Evolutionary conservation across 2,888 invertebrate species (phyloP).

Genomic region (Pseudoips prasinana): DNA sequence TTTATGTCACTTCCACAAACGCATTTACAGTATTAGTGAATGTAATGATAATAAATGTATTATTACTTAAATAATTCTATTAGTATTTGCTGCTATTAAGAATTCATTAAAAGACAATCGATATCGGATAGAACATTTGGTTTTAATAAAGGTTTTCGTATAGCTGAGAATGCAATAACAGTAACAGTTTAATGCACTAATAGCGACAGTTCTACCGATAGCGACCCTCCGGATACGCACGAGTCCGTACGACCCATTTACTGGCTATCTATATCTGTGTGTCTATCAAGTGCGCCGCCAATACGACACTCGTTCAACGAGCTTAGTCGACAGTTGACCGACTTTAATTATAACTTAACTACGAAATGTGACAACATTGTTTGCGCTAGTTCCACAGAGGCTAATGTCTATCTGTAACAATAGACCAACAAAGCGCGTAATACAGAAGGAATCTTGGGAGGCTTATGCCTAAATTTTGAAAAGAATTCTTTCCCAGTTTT

Average conservation of each 20-base stretch:
- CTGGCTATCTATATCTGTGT: constrained; percentile 28
- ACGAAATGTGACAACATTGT: no score
- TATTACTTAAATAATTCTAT: no score
- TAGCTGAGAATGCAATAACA: constrained; percentile 29
- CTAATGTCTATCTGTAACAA: no score
- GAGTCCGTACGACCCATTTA: constrained; percentile 70
- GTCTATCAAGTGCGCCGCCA: constrained; percentile 29
- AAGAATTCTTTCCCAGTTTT: no score
- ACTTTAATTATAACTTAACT: constrained; percentile 29
- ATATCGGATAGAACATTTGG: constrained; percentile 3
- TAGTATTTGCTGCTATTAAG: no score
- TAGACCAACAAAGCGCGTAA: no score
- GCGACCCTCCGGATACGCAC: constrained; percentile 66
- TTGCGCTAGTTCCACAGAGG: no score
- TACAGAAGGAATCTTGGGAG: no score
- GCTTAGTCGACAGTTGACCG: constrained; percentile 44
- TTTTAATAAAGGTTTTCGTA: constrained; percentile 31
- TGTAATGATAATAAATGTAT: no score
- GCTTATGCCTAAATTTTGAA: no score
- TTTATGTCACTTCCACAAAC: no score
- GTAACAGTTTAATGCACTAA: constrained; percentile 53
- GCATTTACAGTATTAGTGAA: no score
- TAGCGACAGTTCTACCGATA: constrained; percentile 50
- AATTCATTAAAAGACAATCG: not conserved
- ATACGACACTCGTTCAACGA: constrained; percentile 37